Conservation (phyloP, 2,797 vertebrate species). For the Hipposideros larvatus region DNA sequence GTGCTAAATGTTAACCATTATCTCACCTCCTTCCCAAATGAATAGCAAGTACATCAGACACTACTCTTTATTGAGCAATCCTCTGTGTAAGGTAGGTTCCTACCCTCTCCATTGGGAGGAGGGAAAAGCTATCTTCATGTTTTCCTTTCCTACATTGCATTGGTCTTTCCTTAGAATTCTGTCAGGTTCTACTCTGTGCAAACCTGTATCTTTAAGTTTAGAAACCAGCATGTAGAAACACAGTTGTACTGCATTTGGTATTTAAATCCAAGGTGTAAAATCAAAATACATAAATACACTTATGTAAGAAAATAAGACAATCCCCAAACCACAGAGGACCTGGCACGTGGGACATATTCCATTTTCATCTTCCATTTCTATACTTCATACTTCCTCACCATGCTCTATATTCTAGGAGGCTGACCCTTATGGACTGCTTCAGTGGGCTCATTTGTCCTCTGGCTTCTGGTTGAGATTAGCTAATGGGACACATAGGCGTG, state of each 20-base stretch:
- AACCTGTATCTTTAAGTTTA: not conserved
- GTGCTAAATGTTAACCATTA: conserved; percentile 32
- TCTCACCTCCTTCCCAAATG: not conserved
- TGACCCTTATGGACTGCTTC: not conserved
- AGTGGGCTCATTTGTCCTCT: not conserved
- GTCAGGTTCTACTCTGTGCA: not conserved
- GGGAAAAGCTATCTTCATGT: not conserved
- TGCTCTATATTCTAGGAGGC: not conserved
- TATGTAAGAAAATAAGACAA: not conserved
- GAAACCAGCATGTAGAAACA: not conserved
- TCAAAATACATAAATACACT: not conserved
- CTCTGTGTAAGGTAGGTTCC: not conserved
- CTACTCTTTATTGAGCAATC: not conserved
- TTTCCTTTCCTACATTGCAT: not conserved
- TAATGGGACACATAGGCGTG: not conserved
- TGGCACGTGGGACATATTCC: not conserved
- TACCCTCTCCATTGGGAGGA: not conserved
- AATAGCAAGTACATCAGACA: not conserved
- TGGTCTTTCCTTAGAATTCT: not conserved
- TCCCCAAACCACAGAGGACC: not conserved
- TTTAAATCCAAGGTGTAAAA: not conserved
- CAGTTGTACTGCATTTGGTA: not conserved
- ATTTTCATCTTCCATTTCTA: not conserved
- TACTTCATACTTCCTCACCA: not conserved
- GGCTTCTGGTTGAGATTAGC: not conserved